Base-by-base conservation (phyloP, 1,140 invertebrate genomes). In the Halesus radiatus region DNA sequence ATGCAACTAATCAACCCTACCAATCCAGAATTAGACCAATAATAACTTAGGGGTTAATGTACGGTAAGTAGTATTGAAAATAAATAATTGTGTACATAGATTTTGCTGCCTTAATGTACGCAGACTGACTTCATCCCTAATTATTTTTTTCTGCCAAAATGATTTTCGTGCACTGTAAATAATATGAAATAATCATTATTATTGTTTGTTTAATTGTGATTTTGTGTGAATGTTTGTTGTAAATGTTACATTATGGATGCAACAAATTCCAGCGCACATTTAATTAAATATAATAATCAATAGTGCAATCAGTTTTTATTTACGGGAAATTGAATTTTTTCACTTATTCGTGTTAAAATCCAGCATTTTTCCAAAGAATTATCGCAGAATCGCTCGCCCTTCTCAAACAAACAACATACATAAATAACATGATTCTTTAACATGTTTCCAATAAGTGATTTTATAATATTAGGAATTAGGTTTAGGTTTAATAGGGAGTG, bases 41-140 rank as follows among this genome's bases (percentile, higher is more conserved):
- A 22, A 22, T 20, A 18, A 15, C 3, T 60, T 60, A 60, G 56
- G 23, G 18, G 20, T 60, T 20, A 60, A 60, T 6, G 5, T n/a
- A 20, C 18, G 20, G 20, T 60, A 60, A 23, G 56, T 60, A 60
- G 23, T 60, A 60, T 60, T 23, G 56, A 60, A 60, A 7, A 22
- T 45, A 45, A 7, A 45, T 45, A 45, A 22, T 56, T 56, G 56
- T 60, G 56, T 60, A 60, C 18, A 60, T 60, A 60, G 56, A 60
- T 60, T 13, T 20, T 23, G 56, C 56, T 60, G 56, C 56, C 56
- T 60, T 60, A 60, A 22, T n/a, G 23, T 60, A 60, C 56, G 56
- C 56, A 13, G 56, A 60, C 56, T 45, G 37, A 45, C 37, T 20
- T 60, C 23, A 23, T 60, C 23, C 23, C 23, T 60, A n/a, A n/a